Percentiles rank a stretch among this genome's conserved stretches.
phyloP scores from a whole-genome alignment of 2,113 vertebrate genomes.

The Indicator maculatus region DNA sequence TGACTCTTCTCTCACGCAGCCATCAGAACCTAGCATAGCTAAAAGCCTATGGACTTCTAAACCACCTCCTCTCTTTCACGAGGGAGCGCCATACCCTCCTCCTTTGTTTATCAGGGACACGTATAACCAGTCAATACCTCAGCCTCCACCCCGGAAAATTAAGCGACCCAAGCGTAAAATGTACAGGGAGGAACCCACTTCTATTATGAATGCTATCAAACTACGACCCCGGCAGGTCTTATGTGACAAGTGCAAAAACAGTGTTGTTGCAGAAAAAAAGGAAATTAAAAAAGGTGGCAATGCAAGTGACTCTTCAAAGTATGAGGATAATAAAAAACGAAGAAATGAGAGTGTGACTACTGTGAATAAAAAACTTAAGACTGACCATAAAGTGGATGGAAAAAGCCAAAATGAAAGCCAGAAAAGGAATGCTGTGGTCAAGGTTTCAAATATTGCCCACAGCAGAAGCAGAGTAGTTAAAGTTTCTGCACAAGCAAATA shows the following conservation, averaged over 20 bases:
- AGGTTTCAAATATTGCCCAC: constrained; percentile 79
- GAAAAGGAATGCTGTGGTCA: constrained; percentile 85
- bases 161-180: constrained; percentile 94
- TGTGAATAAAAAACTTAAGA: constrained; percentile 90
- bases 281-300: constrained; percentile 83
- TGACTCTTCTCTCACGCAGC: constrained; percentile 66
- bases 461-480: constrained; percentile 84
- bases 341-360: constrained; percentile 82
- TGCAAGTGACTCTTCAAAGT: constrained; percentile 83
- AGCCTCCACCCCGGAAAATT: constrained; percentile 95
- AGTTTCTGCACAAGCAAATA: constrained; percentile 79
- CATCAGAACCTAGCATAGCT: constrained; percentile 71
- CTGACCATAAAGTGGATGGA: constrained; percentile 86
- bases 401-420: constrained; percentile 81
- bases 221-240: constrained; percentile 95
- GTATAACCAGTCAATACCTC: constrained; percentile 98
- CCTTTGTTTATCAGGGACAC: constrained; percentile 99
- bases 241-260: constrained; percentile 96
- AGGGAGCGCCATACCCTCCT: constrained; percentile 94
- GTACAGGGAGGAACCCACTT: constrained; percentile 96
- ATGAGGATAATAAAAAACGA: constrained; percentile 87
- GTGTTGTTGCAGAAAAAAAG: constrained; percentile 85
- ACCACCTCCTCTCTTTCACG: constrained; percentile 93
- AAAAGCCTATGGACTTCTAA: constrained; percentile 88
- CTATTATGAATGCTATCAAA: constrained; percentile 97